Conservation (phyloP, 92 coral and sea anemone genomes). For the Palythoa grandis region DNA sequence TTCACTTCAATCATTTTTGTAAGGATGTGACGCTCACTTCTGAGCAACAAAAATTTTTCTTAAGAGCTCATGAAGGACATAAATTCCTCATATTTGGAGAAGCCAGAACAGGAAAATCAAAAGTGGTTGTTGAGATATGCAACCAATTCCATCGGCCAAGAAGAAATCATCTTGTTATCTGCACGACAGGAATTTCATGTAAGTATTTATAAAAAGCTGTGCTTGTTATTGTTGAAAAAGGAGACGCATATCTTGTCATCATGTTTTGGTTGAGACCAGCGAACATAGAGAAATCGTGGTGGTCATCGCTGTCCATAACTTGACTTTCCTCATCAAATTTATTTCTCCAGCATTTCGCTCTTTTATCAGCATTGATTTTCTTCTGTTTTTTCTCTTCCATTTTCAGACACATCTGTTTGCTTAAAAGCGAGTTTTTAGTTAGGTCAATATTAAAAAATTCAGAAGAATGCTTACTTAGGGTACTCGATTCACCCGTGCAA, state of each 20-base stretch:
- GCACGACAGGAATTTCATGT: slow-evolving; percentile 47
- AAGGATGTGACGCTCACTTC: no score
- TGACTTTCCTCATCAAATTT: slow-evolving; percentile 16
- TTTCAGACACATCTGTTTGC: neutral
- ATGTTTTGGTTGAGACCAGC: slow-evolving; percentile 10
- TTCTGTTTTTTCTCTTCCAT: neutral
- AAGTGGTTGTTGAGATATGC: neutral
- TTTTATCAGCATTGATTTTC: neutral
- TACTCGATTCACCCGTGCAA: neutral
- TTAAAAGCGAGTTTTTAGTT: neutral
- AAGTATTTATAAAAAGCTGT: slow-evolving; percentile 35
- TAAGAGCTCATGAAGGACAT: neutral
- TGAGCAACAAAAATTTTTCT: no score
- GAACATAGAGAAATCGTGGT: slow-evolving; percentile 33
- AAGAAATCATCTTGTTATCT: neutral
- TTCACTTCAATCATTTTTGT: neutral
- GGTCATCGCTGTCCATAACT: slow-evolving; percentile 37
- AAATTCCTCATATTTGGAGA: neutral
- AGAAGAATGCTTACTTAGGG: no score
- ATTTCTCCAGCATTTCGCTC: slow-evolving; percentile 16
- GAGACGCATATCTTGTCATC: slow-evolving; percentile 45
- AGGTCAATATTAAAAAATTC: no score
- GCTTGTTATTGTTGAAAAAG: slow-evolving; percentile 31
- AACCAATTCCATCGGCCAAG: no score
- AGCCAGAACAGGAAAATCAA: slow-evolving; percentile 1